Evolutionary conservation across 2,888 invertebrate species (phyloP).

Genomic region (Thereva nobilitata): DNA sequence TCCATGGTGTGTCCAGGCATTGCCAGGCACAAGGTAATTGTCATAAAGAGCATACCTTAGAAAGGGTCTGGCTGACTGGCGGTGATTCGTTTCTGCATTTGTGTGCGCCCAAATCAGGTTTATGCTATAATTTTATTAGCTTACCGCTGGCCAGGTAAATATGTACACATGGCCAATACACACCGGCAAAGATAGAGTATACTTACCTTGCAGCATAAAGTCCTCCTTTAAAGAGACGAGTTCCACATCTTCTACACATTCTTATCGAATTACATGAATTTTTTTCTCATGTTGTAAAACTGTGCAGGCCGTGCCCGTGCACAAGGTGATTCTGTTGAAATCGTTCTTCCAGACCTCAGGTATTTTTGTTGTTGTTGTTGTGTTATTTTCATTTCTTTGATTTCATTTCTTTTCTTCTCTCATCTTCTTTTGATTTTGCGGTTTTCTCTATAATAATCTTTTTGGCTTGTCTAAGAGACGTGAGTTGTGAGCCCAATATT

Average conservation of each 20-base stretch:
- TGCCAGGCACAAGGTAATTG: conserved; percentile 13
- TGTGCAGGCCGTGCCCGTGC: conserved; percentile 33
- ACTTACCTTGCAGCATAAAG: conserved; percentile 14
- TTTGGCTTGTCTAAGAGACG: too few species aligned
- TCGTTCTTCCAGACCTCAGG: conserved; percentile 15
- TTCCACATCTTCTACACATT: conserved; percentile 28
- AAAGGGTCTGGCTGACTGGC: background rate
- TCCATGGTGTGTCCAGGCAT: conserved; percentile 13
- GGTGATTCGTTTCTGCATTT: conserved; percentile 5
- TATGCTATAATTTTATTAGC: conserved; percentile 28
- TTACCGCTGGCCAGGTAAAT: background rate
- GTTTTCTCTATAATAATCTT: background rate
- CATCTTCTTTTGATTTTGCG: conserved; percentile 24
- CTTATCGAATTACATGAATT: conserved; percentile 34
- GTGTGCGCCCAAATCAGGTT: conserved; percentile 26
- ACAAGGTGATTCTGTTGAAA: conserved; percentile 36
- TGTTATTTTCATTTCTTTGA: conserved; percentile 18
- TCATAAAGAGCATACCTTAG: background rate
- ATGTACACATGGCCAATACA: background rate
- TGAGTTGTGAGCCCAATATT: too few species aligned
- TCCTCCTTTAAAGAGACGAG: conserved; percentile 14
- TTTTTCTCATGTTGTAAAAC: conserved; percentile 22
- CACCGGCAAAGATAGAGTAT: conserved; percentile 17
- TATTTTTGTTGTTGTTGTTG: background rate
- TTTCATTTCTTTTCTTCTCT: conserved; percentile 15